Conservation (phyloP, 1,140 invertebrate species). For the Chionoecetes opilio region DNA sequence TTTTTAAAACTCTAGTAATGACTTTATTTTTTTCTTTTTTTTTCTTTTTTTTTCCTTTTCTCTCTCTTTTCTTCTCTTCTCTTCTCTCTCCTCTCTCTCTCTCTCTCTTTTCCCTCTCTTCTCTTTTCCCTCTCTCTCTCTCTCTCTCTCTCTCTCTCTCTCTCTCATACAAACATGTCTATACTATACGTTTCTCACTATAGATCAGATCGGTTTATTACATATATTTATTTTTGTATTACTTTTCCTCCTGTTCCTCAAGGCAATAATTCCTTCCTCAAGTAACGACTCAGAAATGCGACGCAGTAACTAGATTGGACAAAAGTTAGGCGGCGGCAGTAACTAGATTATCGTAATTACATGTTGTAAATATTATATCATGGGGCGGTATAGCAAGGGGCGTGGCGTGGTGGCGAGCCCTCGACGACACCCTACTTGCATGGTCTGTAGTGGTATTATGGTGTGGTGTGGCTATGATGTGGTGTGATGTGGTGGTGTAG, state of each 20-base stretch:
- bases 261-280: constrained; percentile 52
- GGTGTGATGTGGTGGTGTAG: neutral
- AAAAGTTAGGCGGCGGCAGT: constrained; percentile 70
- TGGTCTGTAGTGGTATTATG: too few relatives aligned
- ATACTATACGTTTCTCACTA: too few relatives aligned
- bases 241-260: constrained; percentile 30
- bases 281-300: constrained; percentile 73
- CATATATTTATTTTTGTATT: too few relatives aligned
- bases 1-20: neutral
- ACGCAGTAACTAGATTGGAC: constrained; percentile 74
- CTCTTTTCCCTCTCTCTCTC: neutral
- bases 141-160: neutral
- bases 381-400: constrained; percentile 45
- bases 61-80: neutral
- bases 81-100: neutral
- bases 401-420: neutral
- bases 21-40: neutral
- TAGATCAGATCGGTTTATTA: too few relatives aligned
- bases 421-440: neutral
- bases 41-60: neutral
- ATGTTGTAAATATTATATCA: constrained; percentile 76
- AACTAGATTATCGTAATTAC: constrained; percentile 77
- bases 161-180: too few relatives aligned
- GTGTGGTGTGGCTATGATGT: too few relatives aligned
- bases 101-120: neutral